A percentile compares a stretch with the other conserved stretches of the same genome.
Evolutionary conservation across 2,113 vertebrate genomes (phyloP).

Genomic region (Passer domesticus): DNA sequence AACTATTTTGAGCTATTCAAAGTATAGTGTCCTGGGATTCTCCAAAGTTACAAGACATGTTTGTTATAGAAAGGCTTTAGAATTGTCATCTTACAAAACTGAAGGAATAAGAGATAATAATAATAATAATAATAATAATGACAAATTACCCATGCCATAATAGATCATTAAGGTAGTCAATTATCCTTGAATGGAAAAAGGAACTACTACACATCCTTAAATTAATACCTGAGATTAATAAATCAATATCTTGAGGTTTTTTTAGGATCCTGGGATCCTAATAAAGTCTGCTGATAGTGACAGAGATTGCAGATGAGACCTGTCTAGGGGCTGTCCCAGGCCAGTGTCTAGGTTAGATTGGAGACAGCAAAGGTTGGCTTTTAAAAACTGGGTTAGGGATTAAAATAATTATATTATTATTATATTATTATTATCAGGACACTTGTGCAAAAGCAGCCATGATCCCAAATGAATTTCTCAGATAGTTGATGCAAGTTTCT

Average conservation of each 20-base stretch:
- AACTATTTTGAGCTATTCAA: background rate
- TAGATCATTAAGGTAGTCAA: background rate
- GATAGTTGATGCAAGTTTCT: background rate
- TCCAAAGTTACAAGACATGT: background rate
- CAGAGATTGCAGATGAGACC: background rate
- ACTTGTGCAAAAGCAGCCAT: rapidly evolving
- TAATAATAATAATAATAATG: background rate
- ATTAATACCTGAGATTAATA: background rate
- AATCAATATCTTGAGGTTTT: background rate
- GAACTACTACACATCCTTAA: background rate
- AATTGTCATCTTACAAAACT: background rate
- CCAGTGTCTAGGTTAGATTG: background rate
- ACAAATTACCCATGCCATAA: background rate
- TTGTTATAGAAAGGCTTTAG: background rate
- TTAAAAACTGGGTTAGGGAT: background rate
- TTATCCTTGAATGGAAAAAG: background rate
- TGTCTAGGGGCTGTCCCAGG: background rate
- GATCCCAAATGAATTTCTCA: background rate
- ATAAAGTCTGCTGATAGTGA: background rate
- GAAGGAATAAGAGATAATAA: background rate
- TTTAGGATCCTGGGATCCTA: background rate
- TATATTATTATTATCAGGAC: too few species aligned
- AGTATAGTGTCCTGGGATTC: background rate
- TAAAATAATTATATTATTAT: background rate
- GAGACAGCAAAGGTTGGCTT: background rate